A percentile compares a stretch with the other conserved stretches of the same genome.
These are phyloP conservation scores for Melospiza georgiana DNA, from an alignment of 2,113 vertebrate species.

Conservation along the genomic window DNA sequence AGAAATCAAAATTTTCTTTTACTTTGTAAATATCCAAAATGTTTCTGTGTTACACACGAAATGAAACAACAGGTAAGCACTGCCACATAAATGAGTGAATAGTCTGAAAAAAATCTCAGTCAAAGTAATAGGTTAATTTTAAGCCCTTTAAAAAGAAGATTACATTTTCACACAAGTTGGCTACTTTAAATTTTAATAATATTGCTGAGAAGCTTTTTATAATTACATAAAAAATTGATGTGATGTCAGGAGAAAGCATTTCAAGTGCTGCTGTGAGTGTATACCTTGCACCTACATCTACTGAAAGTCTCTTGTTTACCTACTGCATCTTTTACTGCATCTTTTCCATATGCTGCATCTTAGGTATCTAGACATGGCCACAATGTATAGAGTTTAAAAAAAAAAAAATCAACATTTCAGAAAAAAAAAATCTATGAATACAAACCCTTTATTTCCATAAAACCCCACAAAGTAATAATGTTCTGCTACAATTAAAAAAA, in stretches of 20 bases:
- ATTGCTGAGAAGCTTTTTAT: slow-evolving; percentile 26
- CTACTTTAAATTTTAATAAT: slow-evolving; percentile 44
- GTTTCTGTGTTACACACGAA: neutral
- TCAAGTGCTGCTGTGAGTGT: neutral
- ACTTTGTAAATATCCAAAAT: neutral
- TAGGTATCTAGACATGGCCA: fast-evolving
- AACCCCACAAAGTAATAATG: neutral
- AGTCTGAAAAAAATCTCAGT: neutral
- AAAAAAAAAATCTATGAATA: neutral
- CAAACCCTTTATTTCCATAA: neutral
- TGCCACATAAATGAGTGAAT: neutral
- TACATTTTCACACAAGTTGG: neutral
- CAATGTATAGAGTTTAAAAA: neutral
- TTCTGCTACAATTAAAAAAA: neutral
- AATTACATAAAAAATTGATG: slow-evolving; percentile 48
- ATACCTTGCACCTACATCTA: neutral
- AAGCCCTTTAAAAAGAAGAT: neutral
- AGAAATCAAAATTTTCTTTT: neutral
- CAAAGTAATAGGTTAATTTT: neutral
- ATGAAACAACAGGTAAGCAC: neutral
- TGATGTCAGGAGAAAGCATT: neutral
- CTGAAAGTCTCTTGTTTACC: neutral
- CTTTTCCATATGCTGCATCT: neutral
- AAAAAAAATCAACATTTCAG: neutral
- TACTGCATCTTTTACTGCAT: neutral